A percentile compares a stretch with the other conserved stretches of the same genome.
Conservation (phyloP, 2,888 invertebrate species). For the Tipula lateralis region DNA sequence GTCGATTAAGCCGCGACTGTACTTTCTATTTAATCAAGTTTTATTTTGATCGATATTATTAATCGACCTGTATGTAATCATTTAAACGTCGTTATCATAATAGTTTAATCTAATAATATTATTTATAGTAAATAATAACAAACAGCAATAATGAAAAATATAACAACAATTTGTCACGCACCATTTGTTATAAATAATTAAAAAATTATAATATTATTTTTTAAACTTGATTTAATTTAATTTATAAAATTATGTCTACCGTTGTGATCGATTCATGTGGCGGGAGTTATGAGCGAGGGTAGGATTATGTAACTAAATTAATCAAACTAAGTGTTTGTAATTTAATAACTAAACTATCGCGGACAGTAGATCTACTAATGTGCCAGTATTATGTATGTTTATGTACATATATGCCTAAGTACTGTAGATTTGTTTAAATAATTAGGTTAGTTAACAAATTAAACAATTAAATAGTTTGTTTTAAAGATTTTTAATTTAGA, state of each 20-base stretch:
- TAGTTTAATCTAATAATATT: background rate
- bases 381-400: no score
- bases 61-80: background rate
- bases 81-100: background rate
- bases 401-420: no score
- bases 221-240: background rate
- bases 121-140: background rate
- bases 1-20: no score
- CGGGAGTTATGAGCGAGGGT: background rate
- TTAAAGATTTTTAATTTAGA: background rate
- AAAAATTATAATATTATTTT: background rate
- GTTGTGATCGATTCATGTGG: background rate
- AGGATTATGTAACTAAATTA: background rate
- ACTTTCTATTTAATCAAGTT: background rate
- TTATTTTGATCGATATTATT: background rate
- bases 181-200: background rate
- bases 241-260: background rate
- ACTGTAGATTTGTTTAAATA: background rate
- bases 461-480: background rate
- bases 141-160: background rate
- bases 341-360: background rate
- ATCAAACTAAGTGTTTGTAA: background rate
- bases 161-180: background rate
- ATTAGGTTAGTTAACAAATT: background rate
- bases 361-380: background rate